Evolutionary conservation across 2,888 invertebrate species (phyloP).

Genomic region (Lepidochrysops patricia): DNA sequence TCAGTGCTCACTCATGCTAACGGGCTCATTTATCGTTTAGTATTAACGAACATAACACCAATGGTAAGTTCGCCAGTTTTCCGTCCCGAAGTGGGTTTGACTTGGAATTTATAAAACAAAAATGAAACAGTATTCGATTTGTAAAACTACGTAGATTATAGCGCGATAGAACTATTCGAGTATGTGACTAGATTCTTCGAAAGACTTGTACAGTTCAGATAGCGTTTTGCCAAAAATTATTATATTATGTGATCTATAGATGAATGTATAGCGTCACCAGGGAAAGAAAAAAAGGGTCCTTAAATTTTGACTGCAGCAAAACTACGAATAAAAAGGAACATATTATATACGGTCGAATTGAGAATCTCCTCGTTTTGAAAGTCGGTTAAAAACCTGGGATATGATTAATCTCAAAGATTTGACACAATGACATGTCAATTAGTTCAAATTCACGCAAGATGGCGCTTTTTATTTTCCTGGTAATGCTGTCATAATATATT

Average conservation of each 20-base stretch:
- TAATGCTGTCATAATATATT: conserved; percentile 30
- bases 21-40: conserved; percentile 29
- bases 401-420: not conserved
- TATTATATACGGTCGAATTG: no score
- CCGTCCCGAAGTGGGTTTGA: conserved; percentile 58
- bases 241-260: conserved; percentile 65
- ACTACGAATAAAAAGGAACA: no score
- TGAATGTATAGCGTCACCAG: conserved; percentile 23
- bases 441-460: not conserved
- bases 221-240: conserved; percentile 60
- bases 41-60: conserved; percentile 49
- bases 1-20: not conserved
- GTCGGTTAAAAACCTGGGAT: not conserved
- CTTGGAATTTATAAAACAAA: conserved; percentile 22
- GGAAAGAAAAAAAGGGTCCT: not conserved
- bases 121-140: conserved; percentile 8
- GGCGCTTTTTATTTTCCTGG: not conserved
- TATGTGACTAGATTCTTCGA: conserved; percentile 22
- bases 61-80: conserved; percentile 52
- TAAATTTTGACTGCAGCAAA: not conserved
- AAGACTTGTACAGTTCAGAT: conserved; percentile 44
- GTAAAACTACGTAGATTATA: conserved; percentile 10
- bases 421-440: not conserved
- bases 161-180: conserved; percentile 9
- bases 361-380: no score